These are phyloP conservation scores for Gambusia holbrooki DNA, from an alignment of 2,113 vertebrate genomes.

Conservation along the genomic window DNA sequence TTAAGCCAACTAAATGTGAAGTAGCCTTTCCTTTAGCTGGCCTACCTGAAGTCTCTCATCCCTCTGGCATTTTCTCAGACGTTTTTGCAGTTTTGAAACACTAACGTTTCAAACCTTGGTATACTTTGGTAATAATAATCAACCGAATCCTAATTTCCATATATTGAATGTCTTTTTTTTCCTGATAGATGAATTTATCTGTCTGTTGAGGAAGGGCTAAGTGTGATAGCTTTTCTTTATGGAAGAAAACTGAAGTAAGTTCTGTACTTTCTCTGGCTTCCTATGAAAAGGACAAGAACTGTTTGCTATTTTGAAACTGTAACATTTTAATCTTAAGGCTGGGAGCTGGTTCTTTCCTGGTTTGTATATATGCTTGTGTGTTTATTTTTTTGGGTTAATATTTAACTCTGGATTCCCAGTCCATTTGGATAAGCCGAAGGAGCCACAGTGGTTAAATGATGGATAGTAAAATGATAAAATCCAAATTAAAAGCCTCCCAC, in stretches of 20 bases:
- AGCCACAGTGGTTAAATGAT: slow-evolving; percentile 30
- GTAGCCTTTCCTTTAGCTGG: neutral
- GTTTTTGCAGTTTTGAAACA: too few relatives aligned
- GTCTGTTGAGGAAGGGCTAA: neutral
- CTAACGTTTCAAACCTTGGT: too few relatives aligned
- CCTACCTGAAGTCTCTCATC: neutral
- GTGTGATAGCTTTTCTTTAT: neutral
- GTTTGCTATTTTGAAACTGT: neutral
- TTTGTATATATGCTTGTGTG: slow-evolving; percentile 12
- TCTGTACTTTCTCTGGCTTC: neutral
- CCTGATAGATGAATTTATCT: neutral
- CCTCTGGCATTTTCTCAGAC: too few relatives aligned
- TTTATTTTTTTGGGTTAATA: slow-evolving; percentile 42
- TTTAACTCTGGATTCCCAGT: slow-evolving; percentile 33
- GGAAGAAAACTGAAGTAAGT: neutral
- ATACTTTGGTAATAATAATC: too few relatives aligned
- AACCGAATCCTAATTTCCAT: neutral
- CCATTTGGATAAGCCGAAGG: neutral
- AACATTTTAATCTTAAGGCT: neutral
- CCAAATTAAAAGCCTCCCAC: neutral
- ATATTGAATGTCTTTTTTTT: neutral
- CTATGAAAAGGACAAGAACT: neutral
- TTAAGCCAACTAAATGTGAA: too few relatives aligned
- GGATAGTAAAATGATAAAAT: slow-evolving; percentile 20
- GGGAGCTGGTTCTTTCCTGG: neutral